Conservation (phyloP, 2,113 vertebrate genomes). For the Mustelus asterias region DNA sequence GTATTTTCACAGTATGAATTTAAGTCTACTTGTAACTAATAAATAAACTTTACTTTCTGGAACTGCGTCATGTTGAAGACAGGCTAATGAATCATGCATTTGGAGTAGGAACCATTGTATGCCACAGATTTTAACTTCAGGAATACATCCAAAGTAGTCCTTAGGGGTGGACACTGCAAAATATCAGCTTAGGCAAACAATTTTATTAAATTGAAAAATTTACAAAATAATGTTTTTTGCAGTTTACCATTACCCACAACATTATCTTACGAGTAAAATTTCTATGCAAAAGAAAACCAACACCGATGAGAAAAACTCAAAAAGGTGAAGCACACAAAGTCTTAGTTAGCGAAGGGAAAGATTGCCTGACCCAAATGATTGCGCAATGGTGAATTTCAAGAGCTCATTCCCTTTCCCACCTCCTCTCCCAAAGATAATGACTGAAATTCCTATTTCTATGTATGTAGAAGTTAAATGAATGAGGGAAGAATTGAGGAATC, state of each 20-base stretch:
- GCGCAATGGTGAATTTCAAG: not conserved
- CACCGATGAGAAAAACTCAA: not conserved
- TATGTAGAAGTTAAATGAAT: conserved; percentile 16
- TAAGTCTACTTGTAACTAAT: no score
- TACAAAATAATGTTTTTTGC: not conserved
- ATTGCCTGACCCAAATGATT: not conserved
- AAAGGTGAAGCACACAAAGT: not conserved
- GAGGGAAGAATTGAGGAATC: conserved; percentile 11
- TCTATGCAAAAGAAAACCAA: not conserved
- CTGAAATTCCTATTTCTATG: not conserved
- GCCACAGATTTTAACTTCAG: not conserved
- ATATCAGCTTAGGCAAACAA: not conserved
- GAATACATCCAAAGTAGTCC: not conserved
- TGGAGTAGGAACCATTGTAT: not conserved
- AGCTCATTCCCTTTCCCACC: not conserved
- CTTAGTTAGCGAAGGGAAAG: not conserved
- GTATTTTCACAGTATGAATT: no score
- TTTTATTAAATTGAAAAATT: not conserved
- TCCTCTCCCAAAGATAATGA: not conserved
- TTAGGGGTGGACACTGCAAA: not conserved
- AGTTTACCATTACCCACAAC: not conserved
- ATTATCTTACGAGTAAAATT: not conserved
- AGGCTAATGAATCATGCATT: not conserved
- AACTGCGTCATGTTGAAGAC: not conserved
- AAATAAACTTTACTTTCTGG: no score